Evolutionary conservation across 2,113 vertebrate species (phyloP).

Genomic region (Phyllostomus discolor): DNA sequence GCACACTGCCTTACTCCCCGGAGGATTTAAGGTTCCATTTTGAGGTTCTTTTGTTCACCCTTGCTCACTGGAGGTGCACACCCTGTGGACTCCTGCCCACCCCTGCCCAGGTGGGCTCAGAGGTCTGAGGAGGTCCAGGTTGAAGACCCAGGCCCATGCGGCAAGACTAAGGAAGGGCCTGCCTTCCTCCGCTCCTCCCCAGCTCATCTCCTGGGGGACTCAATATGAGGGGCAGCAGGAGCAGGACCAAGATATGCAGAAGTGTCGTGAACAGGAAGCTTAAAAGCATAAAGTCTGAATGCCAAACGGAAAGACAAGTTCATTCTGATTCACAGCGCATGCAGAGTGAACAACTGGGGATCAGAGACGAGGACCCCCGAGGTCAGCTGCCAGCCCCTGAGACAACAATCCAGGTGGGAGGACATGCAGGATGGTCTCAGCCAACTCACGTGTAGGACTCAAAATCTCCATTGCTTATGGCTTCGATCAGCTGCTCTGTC

Average conservation of each 20-base stretch:
- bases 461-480: constrained; percentile 95
- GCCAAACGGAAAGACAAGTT: not conserved
- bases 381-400: not conserved
- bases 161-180: not conserved
- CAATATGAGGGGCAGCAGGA: not conserved
- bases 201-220: not conserved
- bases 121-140: not conserved
- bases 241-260: not conserved
- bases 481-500: constrained; percentile 95
- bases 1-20: not conserved
- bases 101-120: not conserved
- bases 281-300: not conserved
- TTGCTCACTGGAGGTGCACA: not conserved
- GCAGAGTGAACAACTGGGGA: constrained; percentile 3
- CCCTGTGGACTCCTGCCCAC: not conserved
- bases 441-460: constrained; percentile 92
- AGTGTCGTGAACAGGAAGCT: not conserved
- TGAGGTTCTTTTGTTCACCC: not conserved
- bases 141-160: not conserved
- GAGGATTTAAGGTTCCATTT: not conserved
- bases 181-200: not conserved
- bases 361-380: not conserved
- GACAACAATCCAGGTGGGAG: not conserved
- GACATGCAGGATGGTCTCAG: constrained; percentile 55
- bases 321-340: not conserved